Evolutionary conservation across 2,113 vertebrate genomes (phyloP).

Genomic region (Climacteris rufus): DNA sequence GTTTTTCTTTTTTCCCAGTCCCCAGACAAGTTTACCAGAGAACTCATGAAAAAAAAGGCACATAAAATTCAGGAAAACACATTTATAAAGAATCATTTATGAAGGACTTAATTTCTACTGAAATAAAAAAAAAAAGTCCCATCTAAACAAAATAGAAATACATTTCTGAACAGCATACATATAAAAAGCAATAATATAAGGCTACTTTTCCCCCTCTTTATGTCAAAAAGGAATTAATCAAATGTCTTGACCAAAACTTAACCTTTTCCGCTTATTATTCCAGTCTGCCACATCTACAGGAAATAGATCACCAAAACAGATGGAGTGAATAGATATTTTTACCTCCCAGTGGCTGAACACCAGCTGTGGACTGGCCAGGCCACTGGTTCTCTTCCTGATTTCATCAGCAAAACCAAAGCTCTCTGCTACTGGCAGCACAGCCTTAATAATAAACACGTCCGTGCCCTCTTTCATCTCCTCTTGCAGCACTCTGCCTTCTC

Average conservation of each 20-base stretch:
- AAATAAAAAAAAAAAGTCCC: neutral
- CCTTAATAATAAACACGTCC: conserved; percentile 93
- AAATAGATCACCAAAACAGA: conserved; percentile 13
- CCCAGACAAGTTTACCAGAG: neutral
- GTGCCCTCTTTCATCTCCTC: conserved; percentile 99
- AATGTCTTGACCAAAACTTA: conserved; percentile 24
- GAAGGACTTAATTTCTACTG: neutral
- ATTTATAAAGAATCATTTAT: neutral
- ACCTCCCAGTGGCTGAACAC: conserved; percentile 99
- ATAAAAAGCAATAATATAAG: neutral
- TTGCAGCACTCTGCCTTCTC: conserved; percentile 90
- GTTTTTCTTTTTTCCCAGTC: neutral
- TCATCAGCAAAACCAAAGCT: conserved; percentile 98
- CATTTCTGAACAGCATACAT: neutral
- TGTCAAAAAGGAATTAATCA: neutral
- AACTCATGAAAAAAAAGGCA: neutral
- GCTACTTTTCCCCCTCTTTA: neutral
- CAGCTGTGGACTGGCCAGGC: conserved; percentile 94
- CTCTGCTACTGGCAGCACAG: conserved; percentile 92
- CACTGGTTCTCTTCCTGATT: conserved; percentile 94
- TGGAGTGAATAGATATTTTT: conserved; percentile 26
- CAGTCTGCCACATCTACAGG: neutral
- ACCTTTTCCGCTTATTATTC: conserved; percentile 23
- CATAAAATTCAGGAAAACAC: neutral
- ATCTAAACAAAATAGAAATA: neutral